These are phyloP conservation scores for Mus pahari DNA, from an alignment of 2,113 vertebrate genomes.

Conservation along the genomic window DNA sequence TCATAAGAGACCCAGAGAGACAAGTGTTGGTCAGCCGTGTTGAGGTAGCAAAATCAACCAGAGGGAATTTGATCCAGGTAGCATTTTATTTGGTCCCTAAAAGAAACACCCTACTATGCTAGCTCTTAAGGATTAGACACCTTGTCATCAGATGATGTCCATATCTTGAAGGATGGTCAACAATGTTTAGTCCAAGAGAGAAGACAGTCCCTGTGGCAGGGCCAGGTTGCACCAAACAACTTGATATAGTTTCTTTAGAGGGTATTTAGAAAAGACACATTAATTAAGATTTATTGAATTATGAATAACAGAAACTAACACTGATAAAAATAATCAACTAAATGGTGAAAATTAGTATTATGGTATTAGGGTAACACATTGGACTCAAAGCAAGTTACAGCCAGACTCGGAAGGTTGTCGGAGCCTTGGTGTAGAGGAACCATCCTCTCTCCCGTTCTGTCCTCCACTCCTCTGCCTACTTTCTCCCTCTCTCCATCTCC, in stretches of 20 bases:
- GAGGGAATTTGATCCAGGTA: background rate
- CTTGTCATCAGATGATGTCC: background rate
- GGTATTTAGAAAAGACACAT: background rate
- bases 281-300: slow-evolving; percentile 13
- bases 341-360: background rate
- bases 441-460: background rate
- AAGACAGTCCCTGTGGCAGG: background rate
- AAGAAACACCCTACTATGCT: background rate
- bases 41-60: background rate
- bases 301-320: slow-evolving; percentile 3
- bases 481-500: too few relatives aligned
- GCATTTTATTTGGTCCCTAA: background rate
- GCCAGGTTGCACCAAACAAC: background rate
- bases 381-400: background rate
- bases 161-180: background rate
- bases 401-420: background rate
- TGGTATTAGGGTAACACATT: background rate
- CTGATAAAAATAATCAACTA: background rate
- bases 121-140: background rate
- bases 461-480: background rate
- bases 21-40: background rate
- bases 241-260: background rate
- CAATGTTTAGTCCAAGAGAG: background rate
- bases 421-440: background rate
- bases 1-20: background rate